These are phyloP conservation scores for Odontomyia ornata DNA, from an alignment of 2,888 invertebrate genomes.

Conservation along the genomic window DNA sequence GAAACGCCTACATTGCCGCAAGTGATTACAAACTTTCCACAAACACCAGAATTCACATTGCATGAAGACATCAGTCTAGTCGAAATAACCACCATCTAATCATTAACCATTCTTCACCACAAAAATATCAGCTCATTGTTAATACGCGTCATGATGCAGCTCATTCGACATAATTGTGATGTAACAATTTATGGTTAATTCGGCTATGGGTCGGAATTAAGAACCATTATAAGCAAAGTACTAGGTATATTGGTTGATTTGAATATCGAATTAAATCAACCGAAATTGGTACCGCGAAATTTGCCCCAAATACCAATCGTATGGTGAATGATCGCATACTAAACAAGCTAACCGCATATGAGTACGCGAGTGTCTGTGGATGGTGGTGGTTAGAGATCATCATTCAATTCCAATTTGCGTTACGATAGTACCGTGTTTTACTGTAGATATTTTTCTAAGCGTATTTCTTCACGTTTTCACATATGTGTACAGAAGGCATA, in stretches of 20 bases:
- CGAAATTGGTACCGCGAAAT: slow-evolving; percentile 34
- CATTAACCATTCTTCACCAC: not conserved
- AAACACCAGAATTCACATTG: not conserved
- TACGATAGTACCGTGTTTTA: slow-evolving; percentile 7
- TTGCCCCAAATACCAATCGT: slow-evolving; percentile 25
- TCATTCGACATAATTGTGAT: slow-evolving; percentile 9
- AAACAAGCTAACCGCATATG: not conserved
- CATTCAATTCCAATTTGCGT: slow-evolving; percentile 4
- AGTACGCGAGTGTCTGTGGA: too few species aligned
- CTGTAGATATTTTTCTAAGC: not conserved
- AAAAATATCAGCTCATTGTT: not conserved
- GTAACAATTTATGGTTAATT: not conserved
- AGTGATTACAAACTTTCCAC: not conserved
- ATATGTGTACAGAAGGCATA: not conserved
- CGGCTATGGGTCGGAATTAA: not conserved
- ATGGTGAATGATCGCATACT: slow-evolving; percentile 30
- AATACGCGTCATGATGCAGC: not conserved
- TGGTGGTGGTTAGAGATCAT: not conserved
- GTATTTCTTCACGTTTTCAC: not conserved
- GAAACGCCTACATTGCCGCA: not conserved
- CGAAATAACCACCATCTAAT: not conserved
- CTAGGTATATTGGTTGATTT: not conserved
- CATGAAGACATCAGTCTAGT: not conserved
- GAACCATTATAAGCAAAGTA: not conserved
- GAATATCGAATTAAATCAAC: not conserved